These are phyloP conservation scores for Leptoteleia sp. DNA, from an alignment of 1,140 invertebrate species.

Conservation along the genomic window DNA sequence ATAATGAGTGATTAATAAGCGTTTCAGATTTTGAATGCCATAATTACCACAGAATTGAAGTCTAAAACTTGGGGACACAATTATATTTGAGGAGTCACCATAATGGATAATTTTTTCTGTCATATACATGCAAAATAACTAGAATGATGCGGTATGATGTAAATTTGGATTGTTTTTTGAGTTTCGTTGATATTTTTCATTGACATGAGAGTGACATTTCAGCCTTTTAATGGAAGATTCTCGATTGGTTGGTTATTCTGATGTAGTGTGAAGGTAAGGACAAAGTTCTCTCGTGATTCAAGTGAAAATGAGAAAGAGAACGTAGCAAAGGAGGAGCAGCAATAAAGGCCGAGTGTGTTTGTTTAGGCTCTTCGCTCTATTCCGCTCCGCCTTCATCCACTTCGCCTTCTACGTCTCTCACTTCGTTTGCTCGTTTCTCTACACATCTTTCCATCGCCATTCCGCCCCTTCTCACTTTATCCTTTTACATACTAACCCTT, in stretches of 20 bases:
- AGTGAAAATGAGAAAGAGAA: slow-evolving; percentile 67
- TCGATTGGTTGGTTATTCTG: slow-evolving; percentile 69
- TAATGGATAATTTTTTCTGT: no score
- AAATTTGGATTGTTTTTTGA: slow-evolving; percentile 60
- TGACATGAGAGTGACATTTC: slow-evolving; percentile 61
- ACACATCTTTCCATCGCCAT: slow-evolving; percentile 60
- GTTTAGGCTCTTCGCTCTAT: slow-evolving; percentile 78
- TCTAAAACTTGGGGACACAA: no score
- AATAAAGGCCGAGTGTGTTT: slow-evolving; percentile 80
- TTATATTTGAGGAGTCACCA: no score
- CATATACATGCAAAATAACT: slow-evolving; percentile 5
- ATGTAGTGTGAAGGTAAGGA: slow-evolving; percentile 69
- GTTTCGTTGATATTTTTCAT: slow-evolving; percentile 64
- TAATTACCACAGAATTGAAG: no score
- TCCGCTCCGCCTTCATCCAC: slow-evolving; percentile 65
- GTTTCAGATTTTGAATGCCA: no score
- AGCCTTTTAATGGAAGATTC: slow-evolving; percentile 67
- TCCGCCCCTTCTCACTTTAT: slow-evolving; percentile 39
- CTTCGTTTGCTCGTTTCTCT: slow-evolving; percentile 59
- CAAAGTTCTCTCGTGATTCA: slow-evolving; percentile 67
- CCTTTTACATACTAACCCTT: slow-evolving; percentile 61
- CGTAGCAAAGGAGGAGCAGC: slow-evolving; percentile 72
- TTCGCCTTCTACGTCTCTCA: slow-evolving; percentile 67
- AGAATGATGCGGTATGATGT: slow-evolving; percentile 51
- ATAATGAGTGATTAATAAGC: no score